These are phyloP conservation scores for Piaya cayana DNA, from an alignment of 2,113 vertebrate genomes.

Conservation along the genomic window DNA sequence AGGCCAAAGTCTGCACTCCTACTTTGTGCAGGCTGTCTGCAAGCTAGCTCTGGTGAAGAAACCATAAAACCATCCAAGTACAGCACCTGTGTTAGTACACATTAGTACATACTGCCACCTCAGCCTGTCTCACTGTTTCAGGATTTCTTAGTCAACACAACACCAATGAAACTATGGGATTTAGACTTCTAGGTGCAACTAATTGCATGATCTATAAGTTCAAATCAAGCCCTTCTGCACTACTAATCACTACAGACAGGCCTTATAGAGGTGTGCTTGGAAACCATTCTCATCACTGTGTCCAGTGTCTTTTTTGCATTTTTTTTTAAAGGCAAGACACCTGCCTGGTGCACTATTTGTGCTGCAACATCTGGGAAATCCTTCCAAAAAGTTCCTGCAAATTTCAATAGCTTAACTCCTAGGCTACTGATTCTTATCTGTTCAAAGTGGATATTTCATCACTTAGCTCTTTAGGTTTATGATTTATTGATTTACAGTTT, in stretches of 20 bases:
- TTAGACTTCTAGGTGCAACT: not conserved
- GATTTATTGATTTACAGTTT: not conserved
- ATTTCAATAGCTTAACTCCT: not conserved
- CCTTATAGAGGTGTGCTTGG: not conserved
- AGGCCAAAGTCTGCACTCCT: not conserved
- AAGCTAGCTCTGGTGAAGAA: not conserved
- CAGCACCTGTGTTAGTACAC: not conserved
- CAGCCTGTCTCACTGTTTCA: not conserved
- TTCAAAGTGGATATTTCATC: not conserved
- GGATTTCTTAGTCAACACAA: not conserved
- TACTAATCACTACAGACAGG: not conserved
- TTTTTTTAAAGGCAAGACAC: not conserved
- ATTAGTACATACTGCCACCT: not conserved
- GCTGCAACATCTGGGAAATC: not conserved
- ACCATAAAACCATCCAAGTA: not conserved
- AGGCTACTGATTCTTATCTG: not conserved
- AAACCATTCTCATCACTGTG: not conserved
- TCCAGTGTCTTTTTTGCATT: not conserved
- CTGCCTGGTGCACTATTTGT: not conserved
- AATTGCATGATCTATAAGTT: not conserved
- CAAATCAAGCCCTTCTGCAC: not conserved
- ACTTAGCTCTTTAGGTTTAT: not conserved
- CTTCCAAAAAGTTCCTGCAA: not conserved
- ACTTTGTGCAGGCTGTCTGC: not conserved
- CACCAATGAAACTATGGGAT: not conserved